Evolutionary conservation across 2,888 invertebrate species (phyloP), one percentile per base, ranked within the genome.

Genomic region (Blastobasis adustella): DNA sequence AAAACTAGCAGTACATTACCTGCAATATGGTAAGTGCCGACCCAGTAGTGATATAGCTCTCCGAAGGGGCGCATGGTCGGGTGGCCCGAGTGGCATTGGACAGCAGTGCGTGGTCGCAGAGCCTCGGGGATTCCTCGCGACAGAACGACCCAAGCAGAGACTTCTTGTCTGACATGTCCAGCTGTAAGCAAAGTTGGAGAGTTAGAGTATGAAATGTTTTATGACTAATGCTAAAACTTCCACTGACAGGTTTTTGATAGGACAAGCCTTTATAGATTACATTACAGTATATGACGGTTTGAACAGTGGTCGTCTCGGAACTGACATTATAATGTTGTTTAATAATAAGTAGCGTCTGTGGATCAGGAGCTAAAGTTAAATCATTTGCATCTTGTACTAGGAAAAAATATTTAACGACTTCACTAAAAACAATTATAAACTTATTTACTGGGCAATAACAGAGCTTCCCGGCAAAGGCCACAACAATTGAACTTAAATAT

Each of bases 41-140:
- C 6, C 93, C 92, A 36, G 91, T 90, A 6, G 94, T 94, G 47
- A 95, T 92, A 82, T 95, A 95, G 73, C 94, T 95, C 71, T 95
- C 95, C 0, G 91, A 83, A 1, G 89, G 88, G 0, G 91, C 91
- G 66, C 94, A 94, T 0, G 94, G 94, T 44, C 94, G 75, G 0
- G 94, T 93, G 47, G 92, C 91, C 51, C 94, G 84, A 6, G 93
- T 93, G 10, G 93, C 92, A 73, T 94, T 94, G 9, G 92, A 92
- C 7, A 94, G 78, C 1, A 94, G 80, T 4, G 93, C 92, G 68
- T 94, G 94, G 69, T 94, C 94, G 69, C 94, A 94, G 7, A 94
- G 81, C 42, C 92, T 88, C 0, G 94, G 94, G 0, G 93, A 92
- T 62, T 94, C 94, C 63, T 94, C 93, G 55, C 93, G 93, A 69